phyloP scores from a whole-genome alignment of 2,888 invertebrate species.

The Lasioglossum villosulum region DNA sequence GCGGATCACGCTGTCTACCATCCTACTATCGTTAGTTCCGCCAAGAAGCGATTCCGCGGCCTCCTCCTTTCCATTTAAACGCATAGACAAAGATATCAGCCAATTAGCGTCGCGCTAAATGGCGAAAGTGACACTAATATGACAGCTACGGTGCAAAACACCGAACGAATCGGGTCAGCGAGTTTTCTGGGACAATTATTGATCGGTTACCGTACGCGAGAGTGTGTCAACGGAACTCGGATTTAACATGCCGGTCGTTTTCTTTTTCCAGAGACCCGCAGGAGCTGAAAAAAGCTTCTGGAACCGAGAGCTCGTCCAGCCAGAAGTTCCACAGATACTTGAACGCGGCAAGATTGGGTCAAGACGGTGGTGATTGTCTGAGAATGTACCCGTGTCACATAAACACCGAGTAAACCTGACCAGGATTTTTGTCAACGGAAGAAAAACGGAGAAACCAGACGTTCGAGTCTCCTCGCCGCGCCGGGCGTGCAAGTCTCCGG shows the following conservation, averaged over 20 bases:
- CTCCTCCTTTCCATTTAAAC: neutral
- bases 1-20: slow-evolving; percentile 16
- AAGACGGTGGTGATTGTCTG: slow-evolving; percentile 91
- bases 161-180: slow-evolving; percentile 13
- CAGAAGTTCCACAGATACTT: slow-evolving; percentile 91
- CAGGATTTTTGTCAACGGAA: slow-evolving; percentile 17
- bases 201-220: neutral
- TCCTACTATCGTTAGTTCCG: slow-evolving; percentile 49
- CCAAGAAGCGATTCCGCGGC: slow-evolving; percentile 2
- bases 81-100: neutral
- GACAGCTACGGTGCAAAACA: neutral
- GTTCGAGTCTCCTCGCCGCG: neutral
- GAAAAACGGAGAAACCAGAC: neutral
- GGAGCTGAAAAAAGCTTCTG: slow-evolving; percentile 89
- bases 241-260: neutral
- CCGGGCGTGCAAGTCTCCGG: slow-evolving; percentile 4
- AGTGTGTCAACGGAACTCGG: slow-evolving; percentile 1
- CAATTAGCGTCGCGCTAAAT: slow-evolving; percentile 26
- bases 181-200: slow-evolving; percentile 13
- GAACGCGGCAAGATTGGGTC: slow-evolving; percentile 93
- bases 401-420: slow-evolving; percentile 86
- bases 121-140: slow-evolving; percentile 41
- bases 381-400: slow-evolving; percentile 89
- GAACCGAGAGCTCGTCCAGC: slow-evolving; percentile 89
- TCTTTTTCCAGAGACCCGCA: slow-evolving; percentile 89